Base-by-base conservation (phyloP, 1,140 invertebrate species). In the Oryctes rhinoceros region DNA sequence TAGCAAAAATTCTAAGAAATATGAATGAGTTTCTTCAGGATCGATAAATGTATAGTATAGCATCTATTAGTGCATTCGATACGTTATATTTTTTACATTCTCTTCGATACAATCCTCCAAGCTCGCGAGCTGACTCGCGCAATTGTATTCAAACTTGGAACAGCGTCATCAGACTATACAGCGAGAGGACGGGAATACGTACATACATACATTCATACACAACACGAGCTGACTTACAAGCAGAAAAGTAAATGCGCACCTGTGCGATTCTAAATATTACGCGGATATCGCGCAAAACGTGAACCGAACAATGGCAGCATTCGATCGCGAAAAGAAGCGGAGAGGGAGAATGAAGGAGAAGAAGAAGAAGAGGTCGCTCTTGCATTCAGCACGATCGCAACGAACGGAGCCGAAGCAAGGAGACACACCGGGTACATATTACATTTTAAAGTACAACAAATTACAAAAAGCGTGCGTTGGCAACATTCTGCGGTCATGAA, bases 381-480 rank as follows among this genome's bases (percentile, higher is more conserved):
- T 71, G 65, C 65, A 71, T 71, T 71, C 53, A 59, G 53, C 65
- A 37, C 65, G 65, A 71, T 30, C 24, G 20, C 37, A 71, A 30
- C 65, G 20, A 71, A 24, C 65, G 65, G 11, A 71, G 9, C 24
- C 24, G 65, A 71, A 35, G 78, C 37, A 62, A 18, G 9, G 15
- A 78, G 78, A 48, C 44, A 49, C 37, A 44, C 13, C 53, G 53
- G 67, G 78, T 74, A 67, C 78, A 67, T 44, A 48, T 49, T 80
- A 76, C 79, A 18, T 59, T 76, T 39, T 30, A 76, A 80, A 80
- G 79, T 80, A 80, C 79, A 80, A 80, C 79, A 76, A 80, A 80
- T 80, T 80, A 75, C 79, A 80, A 80, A 80, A 80, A 80, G 79
- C 79, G 62, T 76, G 78, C 78, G 15, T 74, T 80, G 79, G 79